Percentiles rank a stretch among this genome's conserved stretches.
Conservation (phyloP, 1,140 invertebrate species). For the Brachionus koreanus region DNA sequence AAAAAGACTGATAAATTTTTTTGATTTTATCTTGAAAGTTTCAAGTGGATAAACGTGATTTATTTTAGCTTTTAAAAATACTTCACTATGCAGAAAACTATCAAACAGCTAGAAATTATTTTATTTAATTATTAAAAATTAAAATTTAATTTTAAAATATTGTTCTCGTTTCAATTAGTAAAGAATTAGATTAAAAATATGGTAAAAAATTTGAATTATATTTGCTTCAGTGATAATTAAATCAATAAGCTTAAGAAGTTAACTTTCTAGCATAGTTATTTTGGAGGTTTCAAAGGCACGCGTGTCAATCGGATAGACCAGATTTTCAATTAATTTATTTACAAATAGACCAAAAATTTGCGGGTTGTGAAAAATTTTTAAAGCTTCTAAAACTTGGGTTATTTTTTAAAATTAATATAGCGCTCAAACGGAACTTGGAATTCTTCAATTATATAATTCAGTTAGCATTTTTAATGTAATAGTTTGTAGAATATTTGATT, state of each 20-base stretch:
- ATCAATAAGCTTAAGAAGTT: neutral
- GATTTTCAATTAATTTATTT: neutral
- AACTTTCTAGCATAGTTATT: neutral
- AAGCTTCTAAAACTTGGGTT: too few species aligned
- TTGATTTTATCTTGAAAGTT: neutral
- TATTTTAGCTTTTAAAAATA: neutral
- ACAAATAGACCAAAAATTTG: neutral
- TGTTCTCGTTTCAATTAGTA: too few species aligned
- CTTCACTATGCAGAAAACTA: too few species aligned
- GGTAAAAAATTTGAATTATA: neutral
- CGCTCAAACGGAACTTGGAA: conserved; percentile 8
- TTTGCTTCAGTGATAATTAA: neutral
- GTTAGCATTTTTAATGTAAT: neutral
- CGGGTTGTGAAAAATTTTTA: neutral
- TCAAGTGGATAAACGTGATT: neutral
- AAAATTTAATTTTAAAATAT: too few species aligned
- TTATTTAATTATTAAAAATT: too few species aligned
- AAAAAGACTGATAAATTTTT: neutral
- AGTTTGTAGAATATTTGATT: too few species aligned
- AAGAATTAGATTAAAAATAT: too few species aligned
- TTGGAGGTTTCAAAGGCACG: neutral
- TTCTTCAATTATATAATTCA: neutral
- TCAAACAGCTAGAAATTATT: too few species aligned
- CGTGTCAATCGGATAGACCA: neutral
- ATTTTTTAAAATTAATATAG: neutral